Base-by-base conservation (phyloP, 2,797 vertebrate genomes). In the Melanotaenia trifasciata region DNA sequence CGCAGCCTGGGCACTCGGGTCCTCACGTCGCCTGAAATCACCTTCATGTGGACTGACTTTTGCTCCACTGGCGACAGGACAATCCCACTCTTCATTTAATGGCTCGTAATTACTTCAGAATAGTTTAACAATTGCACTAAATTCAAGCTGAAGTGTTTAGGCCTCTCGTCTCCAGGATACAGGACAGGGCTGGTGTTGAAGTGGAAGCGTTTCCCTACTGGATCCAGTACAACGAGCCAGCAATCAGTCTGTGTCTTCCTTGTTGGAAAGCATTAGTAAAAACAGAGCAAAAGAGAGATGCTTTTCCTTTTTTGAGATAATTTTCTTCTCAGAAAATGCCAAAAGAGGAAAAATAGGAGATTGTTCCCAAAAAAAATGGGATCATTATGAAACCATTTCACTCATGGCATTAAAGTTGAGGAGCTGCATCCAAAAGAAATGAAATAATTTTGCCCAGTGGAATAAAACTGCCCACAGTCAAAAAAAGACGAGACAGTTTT, bases 31-130 rank as follows among this genome's bases (percentile, higher is more conserved):
- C 70, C 79, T 87, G 81, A 82, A 81, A 90, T 92, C 88, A 89
- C 90, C 84, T 89, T 93, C 91, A 93, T 92, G 90, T 80, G 84
- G 90, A 91, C 74, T 83, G 91, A 93, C 90, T 91, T 81, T 76
- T 74, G 81, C 87, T 90, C 79, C 84, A 74, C 70, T 64, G 81
- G 89, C 82, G 84, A 90, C 90, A 85, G 83, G 77, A 56, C 84
- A 57, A 85, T 81, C 86, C 88, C 87, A 80, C 87, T 91, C 90
- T 87, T 87, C 85, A 83, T 85, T 90, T 89, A 89, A 91, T 83
- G 87, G 73, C 83, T 90, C 83, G 71, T 93, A 87, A 92, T 93
- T 88, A 92, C 91, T 90, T 92, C 79, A 81, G 78, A 90, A 81
- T 59, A 89, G 86, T 91, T 91, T 90, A 87, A 90, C 80, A 58